These are phyloP conservation scores for Cyclophora albipunctata DNA, from an alignment of 2,888 invertebrate species.

Conservation along the genomic window DNA sequence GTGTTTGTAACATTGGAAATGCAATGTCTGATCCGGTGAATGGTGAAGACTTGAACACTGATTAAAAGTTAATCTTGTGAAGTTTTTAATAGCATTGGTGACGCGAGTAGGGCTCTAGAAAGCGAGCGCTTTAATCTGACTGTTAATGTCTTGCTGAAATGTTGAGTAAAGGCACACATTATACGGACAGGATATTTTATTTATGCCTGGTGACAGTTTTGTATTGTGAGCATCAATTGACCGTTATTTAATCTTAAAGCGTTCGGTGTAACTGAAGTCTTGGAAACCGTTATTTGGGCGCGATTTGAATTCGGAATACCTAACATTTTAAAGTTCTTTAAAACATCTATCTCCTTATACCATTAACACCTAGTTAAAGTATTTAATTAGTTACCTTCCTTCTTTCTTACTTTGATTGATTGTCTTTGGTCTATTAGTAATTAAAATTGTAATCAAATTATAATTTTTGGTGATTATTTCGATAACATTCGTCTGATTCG, in stretches of 20 bases:
- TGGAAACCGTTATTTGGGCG: too few species aligned
- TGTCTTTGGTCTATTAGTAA: too few species aligned
- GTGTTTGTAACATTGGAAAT: constrained; percentile 11
- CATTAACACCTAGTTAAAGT: too few species aligned
- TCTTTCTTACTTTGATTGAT: too few species aligned
- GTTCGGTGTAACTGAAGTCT: not conserved
- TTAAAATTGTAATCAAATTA: too few species aligned
- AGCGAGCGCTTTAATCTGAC: constrained; percentile 24
- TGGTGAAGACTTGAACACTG: constrained; percentile 17
- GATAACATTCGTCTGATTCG: constrained; percentile 51
- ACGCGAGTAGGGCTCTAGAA: constrained; percentile 21
- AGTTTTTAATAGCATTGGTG: constrained; percentile 20
- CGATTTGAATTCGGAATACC: too few species aligned
- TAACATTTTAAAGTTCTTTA: too few species aligned
- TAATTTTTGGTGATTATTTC: constrained; percentile 39
- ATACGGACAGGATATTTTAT: too few species aligned
- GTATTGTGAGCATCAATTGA: not conserved
- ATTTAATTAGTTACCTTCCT: too few species aligned
- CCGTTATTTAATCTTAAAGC: not conserved
- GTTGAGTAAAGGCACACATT: not conserved
- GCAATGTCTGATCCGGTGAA: constrained; percentile 8
- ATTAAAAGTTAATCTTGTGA: constrained; percentile 20
- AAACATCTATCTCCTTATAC: too few species aligned
- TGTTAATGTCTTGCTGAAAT: constrained; percentile 7
- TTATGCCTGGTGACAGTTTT: too few species aligned